A percentile compares a stretch with the other conserved stretches of the same genome.
Evolutionary conservation across 2,888 invertebrate genomes (phyloP).

Genomic region (Yponomeuta sedellus): DNA sequence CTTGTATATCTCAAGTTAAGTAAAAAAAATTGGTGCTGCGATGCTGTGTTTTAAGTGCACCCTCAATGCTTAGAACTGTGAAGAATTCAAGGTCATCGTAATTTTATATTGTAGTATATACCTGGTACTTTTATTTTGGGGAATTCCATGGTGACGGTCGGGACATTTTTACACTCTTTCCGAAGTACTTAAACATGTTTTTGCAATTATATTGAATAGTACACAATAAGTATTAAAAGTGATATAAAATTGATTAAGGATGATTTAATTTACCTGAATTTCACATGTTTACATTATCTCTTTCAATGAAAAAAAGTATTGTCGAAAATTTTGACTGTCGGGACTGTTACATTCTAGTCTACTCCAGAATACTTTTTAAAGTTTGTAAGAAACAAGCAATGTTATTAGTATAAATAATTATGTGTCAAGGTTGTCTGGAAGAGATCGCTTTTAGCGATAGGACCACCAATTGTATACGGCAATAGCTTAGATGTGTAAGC

Average conservation of each 20-base stretch:
- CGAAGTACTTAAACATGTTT: slow-evolving; percentile 1
- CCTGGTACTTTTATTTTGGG: too few relatives aligned
- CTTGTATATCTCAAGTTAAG: too few relatives aligned
- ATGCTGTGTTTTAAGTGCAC: too few relatives aligned
- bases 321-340: slow-evolving; percentile 15
- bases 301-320: slow-evolving; percentile 11
- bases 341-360: slow-evolving; percentile 15
- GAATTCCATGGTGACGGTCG: slow-evolving; percentile 11
- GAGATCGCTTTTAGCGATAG: too few relatives aligned
- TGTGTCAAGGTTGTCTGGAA: too few relatives aligned
- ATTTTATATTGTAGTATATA: too few relatives aligned
- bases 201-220: slow-evolving; percentile 14
- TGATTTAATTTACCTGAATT: slow-evolving; percentile 6
- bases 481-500: too few relatives aligned
- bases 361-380: slow-evolving; percentile 14
- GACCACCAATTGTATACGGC: too few relatives aligned
- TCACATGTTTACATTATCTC: slow-evolving; percentile 12
- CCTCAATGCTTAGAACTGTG: too few relatives aligned
- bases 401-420: slow-evolving; percentile 13
- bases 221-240: slow-evolving; percentile 11
- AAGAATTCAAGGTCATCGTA: too few relatives aligned
- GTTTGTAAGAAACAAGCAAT: slow-evolving; percentile 16
- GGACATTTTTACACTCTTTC: slow-evolving; percentile 14
- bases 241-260: slow-evolving; percentile 12
- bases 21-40: too few relatives aligned